Conservation (phyloP, 2,113 vertebrate genomes). For the Aptenodytes forsteri region DNA sequence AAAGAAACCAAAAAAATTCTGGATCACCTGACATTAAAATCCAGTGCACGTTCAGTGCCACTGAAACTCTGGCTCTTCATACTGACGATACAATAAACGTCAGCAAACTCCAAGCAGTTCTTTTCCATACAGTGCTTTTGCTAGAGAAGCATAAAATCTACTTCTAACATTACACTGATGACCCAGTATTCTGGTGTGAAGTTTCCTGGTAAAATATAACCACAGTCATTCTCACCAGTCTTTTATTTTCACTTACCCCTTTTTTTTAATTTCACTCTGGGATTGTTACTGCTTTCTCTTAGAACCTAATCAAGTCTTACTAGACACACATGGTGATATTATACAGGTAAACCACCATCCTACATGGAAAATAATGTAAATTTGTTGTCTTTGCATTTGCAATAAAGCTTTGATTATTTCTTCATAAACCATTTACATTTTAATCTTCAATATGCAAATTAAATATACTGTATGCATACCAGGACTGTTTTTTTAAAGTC, state of each 20-base stretch:
- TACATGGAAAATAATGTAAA: not conserved
- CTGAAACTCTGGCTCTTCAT: not conserved
- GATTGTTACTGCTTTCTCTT: not conserved
- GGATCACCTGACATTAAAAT: not conserved
- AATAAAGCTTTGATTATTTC: not conserved
- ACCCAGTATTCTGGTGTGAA: not conserved
- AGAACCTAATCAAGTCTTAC: not conserved
- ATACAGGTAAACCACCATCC: not conserved
- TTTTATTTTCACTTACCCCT: not conserved
- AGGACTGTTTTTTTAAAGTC: rapidly evolving
- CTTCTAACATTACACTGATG: not conserved
- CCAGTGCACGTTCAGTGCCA: not conserved
- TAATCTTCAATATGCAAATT: not conserved
- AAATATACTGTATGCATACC: rapidly evolving
- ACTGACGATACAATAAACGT: too few relatives aligned
- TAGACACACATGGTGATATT: not conserved
- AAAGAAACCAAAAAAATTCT: not conserved
- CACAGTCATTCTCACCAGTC: not conserved
- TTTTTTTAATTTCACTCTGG: not conserved
- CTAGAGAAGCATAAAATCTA: not conserved
- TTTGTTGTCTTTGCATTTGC: not conserved
- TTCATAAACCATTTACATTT: not conserved
- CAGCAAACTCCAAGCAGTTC: not conserved
- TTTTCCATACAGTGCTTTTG: not conserved
- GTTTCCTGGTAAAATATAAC: not conserved